phyloP scores from a whole-genome alignment of 2,797 vertebrate genomes.

The Lycodopsis pacificus region DNA sequence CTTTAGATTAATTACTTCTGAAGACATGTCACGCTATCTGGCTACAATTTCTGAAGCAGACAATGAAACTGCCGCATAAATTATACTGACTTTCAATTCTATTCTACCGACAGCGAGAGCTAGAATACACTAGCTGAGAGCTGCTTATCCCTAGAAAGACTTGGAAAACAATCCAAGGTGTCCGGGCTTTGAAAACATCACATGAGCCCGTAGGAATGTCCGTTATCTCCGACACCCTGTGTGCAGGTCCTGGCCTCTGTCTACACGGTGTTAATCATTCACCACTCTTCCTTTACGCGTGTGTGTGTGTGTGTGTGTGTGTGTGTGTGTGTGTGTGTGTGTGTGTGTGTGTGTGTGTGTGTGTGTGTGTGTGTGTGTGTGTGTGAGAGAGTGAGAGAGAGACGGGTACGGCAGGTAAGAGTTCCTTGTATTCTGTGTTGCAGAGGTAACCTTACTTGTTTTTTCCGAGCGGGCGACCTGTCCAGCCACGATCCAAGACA shows the following conservation, averaged over 20 bases:
- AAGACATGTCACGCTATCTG: neutral
- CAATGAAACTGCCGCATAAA: neutral
- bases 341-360: conserved; percentile 21
- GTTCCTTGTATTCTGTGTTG: conserved; percentile 10
- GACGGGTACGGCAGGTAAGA: conserved; percentile 13
- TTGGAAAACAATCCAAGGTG: conserved; percentile 51
- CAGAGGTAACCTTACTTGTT: conserved; percentile 84
- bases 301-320: conserved; percentile 7
- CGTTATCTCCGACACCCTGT: conserved; percentile 64
- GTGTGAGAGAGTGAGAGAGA: too few relatives aligned
- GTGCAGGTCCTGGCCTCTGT: conserved; percentile 65
- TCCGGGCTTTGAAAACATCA: conserved; percentile 57
- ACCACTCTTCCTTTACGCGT: conserved; percentile 35
- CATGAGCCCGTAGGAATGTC: conserved; percentile 70
- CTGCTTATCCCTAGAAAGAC: conserved; percentile 29
- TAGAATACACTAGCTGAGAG: neutral
- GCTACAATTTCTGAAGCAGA: neutral
- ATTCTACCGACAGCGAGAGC: neutral
- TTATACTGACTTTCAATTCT: neutral
- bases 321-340: conserved; percentile 23
- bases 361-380: conserved; percentile 2
- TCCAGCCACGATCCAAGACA: conserved; percentile 95
- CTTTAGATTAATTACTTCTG: neutral
- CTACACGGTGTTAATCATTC: conserved; percentile 76
- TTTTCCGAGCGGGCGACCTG: conserved; percentile 91